Evolutionary conservation across 2,113 vertebrate species (phyloP).

Genomic region (Rhodinocichla rosea): DNA sequence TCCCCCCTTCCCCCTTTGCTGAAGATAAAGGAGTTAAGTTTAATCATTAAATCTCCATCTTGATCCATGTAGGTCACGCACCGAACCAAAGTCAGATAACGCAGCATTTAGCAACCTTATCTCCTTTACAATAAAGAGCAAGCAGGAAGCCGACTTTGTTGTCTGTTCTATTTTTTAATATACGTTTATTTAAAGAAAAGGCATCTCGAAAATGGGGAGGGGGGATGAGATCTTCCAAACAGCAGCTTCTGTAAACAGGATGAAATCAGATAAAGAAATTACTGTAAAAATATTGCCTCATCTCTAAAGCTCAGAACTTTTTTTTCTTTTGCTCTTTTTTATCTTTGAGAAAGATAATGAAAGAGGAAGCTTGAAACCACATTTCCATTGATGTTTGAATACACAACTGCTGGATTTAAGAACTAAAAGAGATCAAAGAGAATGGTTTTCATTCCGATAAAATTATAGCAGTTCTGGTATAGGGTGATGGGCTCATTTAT

Average conservation of each 20-base stretch:
- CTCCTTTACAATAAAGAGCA: background rate
- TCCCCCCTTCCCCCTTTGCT: background rate
- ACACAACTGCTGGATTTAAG: conserved; percentile 91
- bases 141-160: conserved; percentile 15
- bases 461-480: conserved; percentile 78
- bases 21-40: conserved; percentile 63
- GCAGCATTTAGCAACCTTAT: conserved; percentile 25
- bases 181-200: conserved; percentile 62
- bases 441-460: conserved; percentile 81
- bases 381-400: conserved; percentile 91
- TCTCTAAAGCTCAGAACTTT: conserved; percentile 74
- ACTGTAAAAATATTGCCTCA: conserved; percentile 80
- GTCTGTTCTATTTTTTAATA: conserved; percentile 27
- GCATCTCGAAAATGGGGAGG: background rate
- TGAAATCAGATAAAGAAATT: conserved; percentile 81
- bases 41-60: conserved; percentile 68
- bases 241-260: conserved; percentile 74
- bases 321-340: conserved; percentile 75
- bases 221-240: conserved; percentile 47
- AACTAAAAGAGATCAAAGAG: conserved; percentile 91
- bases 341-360: conserved; percentile 94
- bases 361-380: conserved; percentile 85
- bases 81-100: conserved; percentile 32
- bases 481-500: conserved; percentile 82
- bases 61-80: conserved; percentile 55